These are phyloP conservation scores for Protophormia terraenovae DNA, from an alignment of 2,888 invertebrate genomes.

Conservation along the genomic window DNA sequence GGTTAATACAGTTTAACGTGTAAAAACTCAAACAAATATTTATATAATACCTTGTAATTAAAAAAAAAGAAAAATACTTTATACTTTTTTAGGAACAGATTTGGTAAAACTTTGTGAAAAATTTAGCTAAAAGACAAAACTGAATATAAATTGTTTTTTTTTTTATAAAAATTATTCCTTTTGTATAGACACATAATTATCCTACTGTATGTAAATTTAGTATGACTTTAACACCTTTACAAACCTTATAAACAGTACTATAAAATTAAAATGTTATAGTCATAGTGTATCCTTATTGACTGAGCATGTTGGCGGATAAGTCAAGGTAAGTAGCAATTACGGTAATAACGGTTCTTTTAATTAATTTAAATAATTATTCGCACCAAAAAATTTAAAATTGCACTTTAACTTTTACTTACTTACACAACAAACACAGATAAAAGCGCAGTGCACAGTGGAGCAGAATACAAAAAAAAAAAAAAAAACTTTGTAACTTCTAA, in stretches of 20 bases:
- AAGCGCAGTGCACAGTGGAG: background rate
- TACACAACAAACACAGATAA: background rate
- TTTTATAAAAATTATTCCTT: no score
- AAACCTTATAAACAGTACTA: background rate
- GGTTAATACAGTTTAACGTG: background rate
- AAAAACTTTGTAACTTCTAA: no score
- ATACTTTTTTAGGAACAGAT: no score
- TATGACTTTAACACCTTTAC: background rate
- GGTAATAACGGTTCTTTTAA: slow-evolving; percentile 9
- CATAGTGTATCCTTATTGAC: background rate
- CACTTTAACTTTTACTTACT: background rate
- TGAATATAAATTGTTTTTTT: no score
- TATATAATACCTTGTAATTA: no score
- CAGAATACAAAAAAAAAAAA: no score
- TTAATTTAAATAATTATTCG: no score
- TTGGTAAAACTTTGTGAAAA: no score
- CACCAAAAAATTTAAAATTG: background rate
- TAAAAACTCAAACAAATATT: background rate
- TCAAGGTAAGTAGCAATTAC: slow-evolving; percentile 30
- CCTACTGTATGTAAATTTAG: background rate
- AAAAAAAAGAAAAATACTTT: no score
- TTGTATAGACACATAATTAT: background rate
- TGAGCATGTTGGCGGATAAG: background rate
- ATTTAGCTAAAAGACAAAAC: no score
- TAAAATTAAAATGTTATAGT: background rate